Conservation (phyloP, 2,888 invertebrate species). For the Cheilosia urbana region DNA sequence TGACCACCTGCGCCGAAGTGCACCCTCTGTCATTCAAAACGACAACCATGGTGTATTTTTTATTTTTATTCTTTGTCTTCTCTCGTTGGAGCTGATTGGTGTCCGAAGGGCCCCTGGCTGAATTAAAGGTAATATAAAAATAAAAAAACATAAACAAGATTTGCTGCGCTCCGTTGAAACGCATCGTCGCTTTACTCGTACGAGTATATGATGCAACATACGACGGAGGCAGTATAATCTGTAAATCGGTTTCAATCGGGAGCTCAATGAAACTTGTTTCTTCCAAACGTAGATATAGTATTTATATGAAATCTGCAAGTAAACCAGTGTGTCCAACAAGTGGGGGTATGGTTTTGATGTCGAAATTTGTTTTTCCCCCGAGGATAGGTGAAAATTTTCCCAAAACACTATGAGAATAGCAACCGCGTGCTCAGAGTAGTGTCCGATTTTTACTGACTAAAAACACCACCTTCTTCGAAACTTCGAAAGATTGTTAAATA, state of each 20-base stretch:
- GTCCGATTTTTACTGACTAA: no score
- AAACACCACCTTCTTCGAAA: no score
- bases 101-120: slow-evolving; percentile 23
- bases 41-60: slow-evolving; percentile 6
- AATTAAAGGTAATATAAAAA: slow-evolving; percentile 13
- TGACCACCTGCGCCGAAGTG: slow-evolving; percentile 68
- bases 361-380: no score
- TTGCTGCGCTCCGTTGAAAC: neutral
- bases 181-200: neutral
- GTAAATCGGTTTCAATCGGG: slow-evolving; percentile 16
- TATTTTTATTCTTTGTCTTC: slow-evolving; percentile 42
- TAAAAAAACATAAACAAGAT: slow-evolving; percentile 26
- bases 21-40: slow-evolving; percentile 62
- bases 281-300: neutral
- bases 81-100: slow-evolving; percentile 29
- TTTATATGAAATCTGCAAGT: neutral
- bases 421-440: no score
- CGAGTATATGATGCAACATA: slow-evolving; percentile 47
- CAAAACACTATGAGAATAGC: no score
- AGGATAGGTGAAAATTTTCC: no score
- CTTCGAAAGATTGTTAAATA: no score
- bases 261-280: slow-evolving; percentile 43
- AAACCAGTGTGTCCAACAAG: slow-evolving; percentile 29
- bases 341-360: neutral
- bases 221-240: slow-evolving; percentile 21